These are phyloP conservation scores for Chiloscyllium punctatum DNA, from an alignment of 2,797 vertebrate genomes.

Conservation along the genomic window DNA sequence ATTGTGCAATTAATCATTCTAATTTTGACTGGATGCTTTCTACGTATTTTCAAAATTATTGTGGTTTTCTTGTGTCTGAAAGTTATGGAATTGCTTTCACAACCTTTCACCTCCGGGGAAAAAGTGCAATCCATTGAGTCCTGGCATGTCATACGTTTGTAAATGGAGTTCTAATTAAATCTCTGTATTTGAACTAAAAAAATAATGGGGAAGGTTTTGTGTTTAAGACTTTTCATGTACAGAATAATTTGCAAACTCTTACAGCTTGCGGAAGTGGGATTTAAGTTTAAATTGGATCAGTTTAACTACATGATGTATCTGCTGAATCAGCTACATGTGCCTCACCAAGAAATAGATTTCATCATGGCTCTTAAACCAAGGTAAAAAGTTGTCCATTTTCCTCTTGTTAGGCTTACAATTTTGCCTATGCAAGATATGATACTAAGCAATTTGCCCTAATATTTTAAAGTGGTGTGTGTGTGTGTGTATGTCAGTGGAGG, in stretches of 20 bases:
- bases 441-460: neutral
- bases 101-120: too few relatives aligned
- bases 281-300: conserved; percentile 57
- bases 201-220: neutral
- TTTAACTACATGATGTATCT: conserved; percentile 58
- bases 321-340: conserved; percentile 55
- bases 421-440: neutral
- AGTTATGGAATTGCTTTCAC: too few relatives aligned
- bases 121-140: neutral
- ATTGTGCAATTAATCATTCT: neutral
- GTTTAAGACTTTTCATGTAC: conserved; percentile 41
- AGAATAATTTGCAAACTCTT: conserved; percentile 30
- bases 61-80: neutral
- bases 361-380: conserved; percentile 61
- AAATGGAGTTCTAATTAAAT: neutral
- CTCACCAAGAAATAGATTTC: conserved; percentile 55
- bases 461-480: neutral
- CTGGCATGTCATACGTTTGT: neutral
- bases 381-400: conserved; percentile 47
- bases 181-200: neutral
- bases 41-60: neutral
- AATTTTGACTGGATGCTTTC: neutral
- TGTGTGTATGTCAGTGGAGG: neutral
- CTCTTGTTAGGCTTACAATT: conserved; percentile 15
- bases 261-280: conserved; percentile 62